These are phyloP conservation scores for Pinna nobilis DNA, from an alignment of 1,140 invertebrate genomes.

Conservation along the genomic window DNA sequence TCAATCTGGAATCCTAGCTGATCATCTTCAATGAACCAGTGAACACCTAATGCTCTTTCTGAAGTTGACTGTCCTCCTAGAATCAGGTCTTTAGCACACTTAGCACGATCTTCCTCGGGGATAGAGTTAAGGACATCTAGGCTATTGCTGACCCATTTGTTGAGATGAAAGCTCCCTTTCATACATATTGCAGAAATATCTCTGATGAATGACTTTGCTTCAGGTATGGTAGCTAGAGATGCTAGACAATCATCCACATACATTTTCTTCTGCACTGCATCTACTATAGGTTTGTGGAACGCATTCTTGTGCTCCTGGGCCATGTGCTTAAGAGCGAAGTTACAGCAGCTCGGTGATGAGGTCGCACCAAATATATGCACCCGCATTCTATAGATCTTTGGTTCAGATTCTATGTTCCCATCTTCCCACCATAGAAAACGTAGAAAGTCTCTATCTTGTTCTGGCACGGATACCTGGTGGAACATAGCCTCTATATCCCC, in stretches of 20 bases:
- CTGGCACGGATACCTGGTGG: conserved; percentile 20
- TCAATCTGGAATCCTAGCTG: conserved; percentile 35
- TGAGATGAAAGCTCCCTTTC: conserved; percentile 32
- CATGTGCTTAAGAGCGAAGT: conserved; percentile 18
- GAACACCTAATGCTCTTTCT: conserved; percentile 26
- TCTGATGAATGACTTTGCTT: conserved; percentile 20
- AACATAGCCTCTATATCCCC: conserved; percentile 20
- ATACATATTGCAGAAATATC: conserved; percentile 9
- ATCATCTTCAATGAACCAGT: conserved; percentile 36
- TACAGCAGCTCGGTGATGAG: conserved; percentile 26
- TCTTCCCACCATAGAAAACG: conserved; percentile 26
- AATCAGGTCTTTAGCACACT: background rate
- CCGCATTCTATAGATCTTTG: conserved; percentile 26
- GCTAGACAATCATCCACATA: conserved; percentile 43
- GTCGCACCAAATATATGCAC: conserved; percentile 28
- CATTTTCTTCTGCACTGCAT: conserved; percentile 31
- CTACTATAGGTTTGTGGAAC: background rate
- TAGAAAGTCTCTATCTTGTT: conserved; percentile 1
- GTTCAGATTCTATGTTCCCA: conserved; percentile 9
- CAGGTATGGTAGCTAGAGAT: conserved; percentile 1
- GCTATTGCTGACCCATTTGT: conserved; percentile 39
- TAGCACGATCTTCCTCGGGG: conserved; percentile 7
- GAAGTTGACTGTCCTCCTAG: conserved; percentile 3
- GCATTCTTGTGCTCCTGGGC: background rate
- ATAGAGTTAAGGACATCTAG: conserved; percentile 27